Evolutionary conservation across 2,113 vertebrate genomes (phyloP).

Genomic region (Sinocyclocheilus rhinocerous): DNA sequence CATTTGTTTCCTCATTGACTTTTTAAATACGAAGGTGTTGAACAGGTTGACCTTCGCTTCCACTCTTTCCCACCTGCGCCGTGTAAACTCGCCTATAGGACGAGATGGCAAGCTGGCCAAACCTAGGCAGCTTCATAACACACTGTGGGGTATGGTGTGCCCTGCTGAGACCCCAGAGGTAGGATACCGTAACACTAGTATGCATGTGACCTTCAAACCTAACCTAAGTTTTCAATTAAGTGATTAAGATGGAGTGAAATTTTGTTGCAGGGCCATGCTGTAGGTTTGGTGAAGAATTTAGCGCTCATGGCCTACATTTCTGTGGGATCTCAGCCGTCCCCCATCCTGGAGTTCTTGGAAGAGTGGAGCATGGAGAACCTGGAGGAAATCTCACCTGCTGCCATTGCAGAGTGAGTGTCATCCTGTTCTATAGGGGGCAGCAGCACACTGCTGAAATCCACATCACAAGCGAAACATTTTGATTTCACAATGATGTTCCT

Average conservation of each 20-base stretch:
- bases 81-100: slow-evolving; percentile 96
- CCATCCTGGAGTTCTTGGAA: slow-evolving; percentile 98
- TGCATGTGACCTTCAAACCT: not conserved
- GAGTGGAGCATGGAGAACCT: slow-evolving; percentile 99
- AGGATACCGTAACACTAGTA: slow-evolving; percentile 38
- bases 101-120: slow-evolving; percentile 97
- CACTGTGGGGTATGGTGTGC: slow-evolving; percentile 98
- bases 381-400: slow-evolving; percentile 98
- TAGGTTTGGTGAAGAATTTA: slow-evolving; percentile 98
- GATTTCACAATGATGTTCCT: not conserved
- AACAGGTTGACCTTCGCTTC: slow-evolving; percentile 97
- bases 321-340: slow-evolving; percentile 96
- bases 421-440: slow-evolving; percentile 25
- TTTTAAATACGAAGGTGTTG: slow-evolving; percentile 80
- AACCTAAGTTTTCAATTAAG: not conserved
- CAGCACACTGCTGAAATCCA: not conserved
- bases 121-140: slow-evolving; percentile 96
- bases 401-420: slow-evolving; percentile 91
- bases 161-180: slow-evolving; percentile 99
- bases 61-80: slow-evolving; percentile 91
- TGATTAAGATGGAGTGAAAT: slow-evolving; percentile 1
- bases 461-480: not conserved
- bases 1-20: not conserved
- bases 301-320: slow-evolving; percentile 99
- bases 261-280: slow-evolving; percentile 88